Percentiles rank a stretch among this genome's conserved stretches.
Evolutionary conservation across 2,888 invertebrate species (phyloP).

Genomic region (Zele albiditarsus): DNA sequence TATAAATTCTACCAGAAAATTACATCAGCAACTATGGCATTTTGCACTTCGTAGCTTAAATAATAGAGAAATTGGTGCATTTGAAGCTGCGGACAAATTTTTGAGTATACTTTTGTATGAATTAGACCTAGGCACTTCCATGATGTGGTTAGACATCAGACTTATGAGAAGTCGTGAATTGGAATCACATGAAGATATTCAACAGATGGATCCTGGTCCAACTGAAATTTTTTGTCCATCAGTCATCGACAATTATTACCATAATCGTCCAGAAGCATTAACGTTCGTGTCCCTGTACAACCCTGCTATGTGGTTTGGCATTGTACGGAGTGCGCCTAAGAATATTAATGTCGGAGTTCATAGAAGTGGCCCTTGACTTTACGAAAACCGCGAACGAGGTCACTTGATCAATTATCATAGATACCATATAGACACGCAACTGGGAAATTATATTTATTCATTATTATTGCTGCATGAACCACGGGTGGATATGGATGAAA

Average conservation of each 20-base stretch:
- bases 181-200: background rate
- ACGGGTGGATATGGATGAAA: constrained; percentile 47
- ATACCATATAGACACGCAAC: constrained; percentile 41
- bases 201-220: background rate
- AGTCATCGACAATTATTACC: constrained; percentile 13
- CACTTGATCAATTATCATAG: no score
- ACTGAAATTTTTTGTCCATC: constrained; percentile 7
- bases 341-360: constrained; percentile 29
- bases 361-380: constrained; percentile 32
- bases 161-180: no score
- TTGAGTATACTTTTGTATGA: no score
- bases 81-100: no score
- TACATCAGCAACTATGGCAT: no score
- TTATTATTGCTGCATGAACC: constrained; percentile 50
- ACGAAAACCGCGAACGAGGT: constrained; percentile 51
- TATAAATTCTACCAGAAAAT: no score
- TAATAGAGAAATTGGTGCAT: no score
- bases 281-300: constrained; percentile 39
- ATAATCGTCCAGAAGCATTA: background rate
- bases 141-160: no score
- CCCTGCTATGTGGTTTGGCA: constrained; percentile 45
- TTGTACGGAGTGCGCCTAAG: background rate
- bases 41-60: no score
- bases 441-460: constrained; percentile 48
- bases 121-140: no score